Evolutionary conservation across 1,140 invertebrate genomes (phyloP), one percentile per base, ranked within the genome.

Genomic region (Trichogramma pretiosum): DNA sequence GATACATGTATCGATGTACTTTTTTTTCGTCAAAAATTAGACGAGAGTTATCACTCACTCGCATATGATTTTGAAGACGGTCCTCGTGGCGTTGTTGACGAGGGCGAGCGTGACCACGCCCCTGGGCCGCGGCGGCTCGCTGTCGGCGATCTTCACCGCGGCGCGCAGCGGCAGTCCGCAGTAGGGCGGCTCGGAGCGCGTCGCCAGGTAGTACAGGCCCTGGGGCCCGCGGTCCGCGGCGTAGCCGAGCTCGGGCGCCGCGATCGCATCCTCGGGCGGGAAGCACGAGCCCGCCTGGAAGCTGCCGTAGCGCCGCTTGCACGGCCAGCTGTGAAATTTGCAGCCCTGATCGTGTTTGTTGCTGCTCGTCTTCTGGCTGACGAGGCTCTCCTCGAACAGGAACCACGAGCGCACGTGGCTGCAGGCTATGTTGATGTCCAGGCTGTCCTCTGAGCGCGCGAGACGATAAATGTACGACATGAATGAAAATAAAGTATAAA

Each of bases 361-460:
- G 37, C 9, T 23, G 16, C 0, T 17, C 10, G 3, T 14, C 17
- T 3, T 7, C n/a, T 64, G 77, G 48, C 77, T 77, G 1, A 52
- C 56, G 3, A 87, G 54, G n/a, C 81, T 84, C 59, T 85, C 83
- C 4, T 78, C 74, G 56, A 82, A 87, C 35, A 81, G 75, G 34
- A 77, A 66, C 81, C 82, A 85, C 1, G 83, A 77, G 39, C 83
- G 76, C 48, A 79, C 67, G 64, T 87, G 84, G 54, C 84, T 86
- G 61, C 85, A 87, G 11, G 79, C 81, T 55, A 84, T 82, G 77
- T 72, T 45, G 34, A 54, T 57, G 36, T 70, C 64, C 24, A 70
- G 40, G 41, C 55, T 28, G 19, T 68, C 62, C 14, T 68, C 68
- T 71, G 49, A 28, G n/a, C n/a, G n/a, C n/a, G n/a, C n/a, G n/a